Base-by-base conservation (phyloP, 2,888 invertebrate genomes). In the Pyrochroa serraticornis region DNA sequence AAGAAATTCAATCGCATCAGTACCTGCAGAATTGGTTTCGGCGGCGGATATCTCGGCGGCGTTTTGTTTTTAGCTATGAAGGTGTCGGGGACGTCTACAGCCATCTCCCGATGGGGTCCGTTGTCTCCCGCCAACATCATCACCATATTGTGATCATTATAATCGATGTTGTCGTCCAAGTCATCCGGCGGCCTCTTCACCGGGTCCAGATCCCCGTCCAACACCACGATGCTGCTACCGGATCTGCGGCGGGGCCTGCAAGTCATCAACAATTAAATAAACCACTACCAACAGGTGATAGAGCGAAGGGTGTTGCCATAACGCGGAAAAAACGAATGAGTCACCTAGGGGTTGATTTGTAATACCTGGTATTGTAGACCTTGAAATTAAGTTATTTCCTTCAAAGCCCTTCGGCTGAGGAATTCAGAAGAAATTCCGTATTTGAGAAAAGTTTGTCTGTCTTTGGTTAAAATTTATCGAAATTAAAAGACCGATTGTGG, bases 51-150 rank as follows among this genome's bases (percentile, higher is more conserved):
- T 73, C 93, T 85, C 35, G 95, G 95, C 38, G 94, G 93, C 65
- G 93, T 93, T 82, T 95, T 95, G 81, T 91, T 91, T 74, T 91
- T 84, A 68, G 91, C 93, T 75, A 94, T 89, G 84, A 95, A 95
- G 73, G 90, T 91, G 79, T 95, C 95, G 75, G 97, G 97, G 74
- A 96, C 96, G 83, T 97, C 97, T 80, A 97, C 96, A 78, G 97
- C 95, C 93, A 97, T 95, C 87, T 97, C 97, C 78, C 97, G 90
- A 85, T 96, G 96, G 76, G 93, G 93, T 80, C 91, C 91, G 62
- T 75, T 90, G 79, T 94, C 93, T 82, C 95, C 95, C 79, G 96
- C 94, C 90, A 89, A 85, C 88, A 90, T 89, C 83, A 87, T 89
- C 83, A 89, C 86, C 87, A 89, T 88, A 82, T 88, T 88, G 82